These are phyloP conservation scores for Prionailurus viverrinus DNA, from an alignment of 2,113 vertebrate species.

Conservation along the genomic window DNA sequence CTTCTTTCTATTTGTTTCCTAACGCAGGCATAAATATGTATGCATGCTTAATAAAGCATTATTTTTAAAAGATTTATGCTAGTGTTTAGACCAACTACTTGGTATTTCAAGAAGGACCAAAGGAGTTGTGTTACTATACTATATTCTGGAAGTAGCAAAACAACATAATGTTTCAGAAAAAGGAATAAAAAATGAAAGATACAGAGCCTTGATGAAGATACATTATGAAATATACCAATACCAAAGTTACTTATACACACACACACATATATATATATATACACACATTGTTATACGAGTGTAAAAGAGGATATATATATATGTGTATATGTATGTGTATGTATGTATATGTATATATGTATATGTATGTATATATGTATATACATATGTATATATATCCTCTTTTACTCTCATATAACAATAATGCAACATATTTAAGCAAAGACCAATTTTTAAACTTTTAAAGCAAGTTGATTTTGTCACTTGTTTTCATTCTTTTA, in stretches of 20 bases:
- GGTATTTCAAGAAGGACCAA: background rate
- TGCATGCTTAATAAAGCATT: background rate
- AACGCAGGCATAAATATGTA: background rate
- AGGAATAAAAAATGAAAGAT: background rate
- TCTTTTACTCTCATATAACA: background rate
- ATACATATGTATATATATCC: background rate
- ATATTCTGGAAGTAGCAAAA: background rate
- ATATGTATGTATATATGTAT: too few species aligned
- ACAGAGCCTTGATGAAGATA: background rate
- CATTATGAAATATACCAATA: too few species aligned
- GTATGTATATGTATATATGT: too few species aligned
- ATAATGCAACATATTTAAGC: background rate
- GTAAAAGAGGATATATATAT: too few species aligned
- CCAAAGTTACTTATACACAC: background rate
- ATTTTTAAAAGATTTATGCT: background rate
- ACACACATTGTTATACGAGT: too few species aligned
- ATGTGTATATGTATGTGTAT: too few species aligned
- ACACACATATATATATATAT: too few species aligned
- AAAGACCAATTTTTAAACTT: background rate
- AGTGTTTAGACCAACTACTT: background rate
- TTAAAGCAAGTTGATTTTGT: background rate
- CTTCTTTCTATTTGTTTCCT: background rate
- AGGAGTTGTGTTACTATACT: background rate
- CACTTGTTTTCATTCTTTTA: background rate
- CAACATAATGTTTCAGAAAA: background rate